Base-by-base conservation (phyloP, 2,888 invertebrate species). In the Arrhopalites spinosus region DNA sequence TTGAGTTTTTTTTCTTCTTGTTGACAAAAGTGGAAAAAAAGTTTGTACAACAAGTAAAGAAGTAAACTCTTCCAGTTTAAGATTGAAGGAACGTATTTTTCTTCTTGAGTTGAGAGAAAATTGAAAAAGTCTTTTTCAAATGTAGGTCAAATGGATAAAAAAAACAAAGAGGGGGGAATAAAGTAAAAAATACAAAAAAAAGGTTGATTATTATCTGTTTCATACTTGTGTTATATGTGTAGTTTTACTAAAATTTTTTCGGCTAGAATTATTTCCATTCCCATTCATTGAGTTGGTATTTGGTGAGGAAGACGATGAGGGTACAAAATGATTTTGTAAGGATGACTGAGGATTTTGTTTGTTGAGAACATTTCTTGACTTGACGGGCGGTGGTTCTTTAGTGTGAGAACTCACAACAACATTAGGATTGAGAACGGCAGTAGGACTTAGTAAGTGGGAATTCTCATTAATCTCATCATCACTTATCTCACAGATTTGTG, bases 141-240 rank as follows among this genome's bases (percentile, higher is more conserved):
- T n/a, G n/a, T n/a, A n/a, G n/a, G n/a, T n/a, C n/a, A n/a, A n/a
- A n/a, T n/a, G n/a, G n/a, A n/a, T n/a, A n/a, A n/a, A n/a, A n/a
- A n/a, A n/a, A n/a, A n/a, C n/a, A n/a, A n/a, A n/a, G n/a, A n/a
- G n/a, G 64, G 67, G 5, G 3, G n/a, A 20, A 67, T 43, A 20
- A 43, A 67, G 2, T 25, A 47, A 67, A 23, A 11, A 17, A 20
- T 59, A 59, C 15, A 59, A 25, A 27, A 30, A 30, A n/a, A 64
- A 11, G 30, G 11, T 47, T 47, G 23, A 5, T 25, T 15, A 27
- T n/a, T 29, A 13, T 36, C 7, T 7, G n/a, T 43, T 36, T 72
- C 75, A 82, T 43, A 82, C 82, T 79, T 82, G 80, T 20, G 82
- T 82, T 50, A 82, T 78, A 72, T 82, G 82, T 20, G 82, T 82